Percentiles rank a stretch among this genome's conserved stretches.
phyloP scores from a whole-genome alignment of 2,113 vertebrate species.

The Elaphurus davidianus region DNA sequence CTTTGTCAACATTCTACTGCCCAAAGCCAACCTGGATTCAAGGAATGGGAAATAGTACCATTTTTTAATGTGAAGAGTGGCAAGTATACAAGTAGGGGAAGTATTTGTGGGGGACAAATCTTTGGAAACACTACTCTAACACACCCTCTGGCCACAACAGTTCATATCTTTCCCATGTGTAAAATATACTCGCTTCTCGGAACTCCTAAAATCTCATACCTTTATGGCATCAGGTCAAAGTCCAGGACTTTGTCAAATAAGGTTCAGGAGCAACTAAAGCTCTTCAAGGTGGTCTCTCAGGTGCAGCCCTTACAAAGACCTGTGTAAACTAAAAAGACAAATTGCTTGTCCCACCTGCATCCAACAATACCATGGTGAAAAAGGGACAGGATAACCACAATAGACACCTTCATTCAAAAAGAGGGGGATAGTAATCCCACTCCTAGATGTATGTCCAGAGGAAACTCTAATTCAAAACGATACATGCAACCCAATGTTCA shows the following conservation, averaged over 20 bases:
- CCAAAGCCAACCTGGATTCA: neutral
- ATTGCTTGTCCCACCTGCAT: neutral
- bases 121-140: neutral
- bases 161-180: neutral
- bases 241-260: neutral
- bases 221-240: neutral
- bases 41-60: neutral
- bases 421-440: neutral
- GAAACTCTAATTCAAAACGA: neutral
- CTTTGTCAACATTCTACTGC: neutral
- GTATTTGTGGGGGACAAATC: neutral
- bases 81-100: neutral
- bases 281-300: neutral
- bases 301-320: neutral
- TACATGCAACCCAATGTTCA: neutral
- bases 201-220: neutral
- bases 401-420: neutral
- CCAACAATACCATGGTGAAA: neutral
- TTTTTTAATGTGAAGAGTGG: neutral
- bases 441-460: neutral
- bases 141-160: neutral
- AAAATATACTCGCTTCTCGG: neutral
- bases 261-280: neutral
- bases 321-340: neutral
- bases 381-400: neutral